Evolutionary conservation across 2,113 vertebrate species (phyloP), one percentile per base, ranked within the genome.

Genomic region (Seriola quinqueradiata): DNA sequence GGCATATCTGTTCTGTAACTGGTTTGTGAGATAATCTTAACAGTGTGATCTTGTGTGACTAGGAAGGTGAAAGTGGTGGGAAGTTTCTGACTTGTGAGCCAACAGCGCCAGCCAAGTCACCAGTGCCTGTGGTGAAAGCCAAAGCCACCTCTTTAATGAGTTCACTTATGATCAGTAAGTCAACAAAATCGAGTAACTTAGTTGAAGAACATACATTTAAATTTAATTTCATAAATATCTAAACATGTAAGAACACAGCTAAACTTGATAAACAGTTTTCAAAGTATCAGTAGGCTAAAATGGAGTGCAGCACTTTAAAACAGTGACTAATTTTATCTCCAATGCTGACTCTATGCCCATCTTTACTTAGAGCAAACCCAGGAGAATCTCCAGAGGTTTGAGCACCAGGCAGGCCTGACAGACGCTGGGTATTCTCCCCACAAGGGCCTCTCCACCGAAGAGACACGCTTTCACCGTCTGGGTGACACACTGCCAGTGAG

Each of bases 151-250:
- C 96, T 5, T 96, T 99, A 92, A 97, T 99, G 97, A 98, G 73
- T 91, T 96, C 97, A 59, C 94, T 99, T 42, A 96, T 97, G 92
- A 97, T 94, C 94, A 98, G 98, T 99, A 97, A 99, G 98, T 91
- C 19, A 12, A 66, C 3, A 40, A 66, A 71, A 46, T 4, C 3
- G 6, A 54, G 10, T 28, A 50, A 70, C 38, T 77, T 8, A 14
- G 44, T 19, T 54, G 8, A 38, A 52, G 3, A 40, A 74, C 23
- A 23, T 52, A 48, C 34, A 14, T 34, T 10, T 42, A 2, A 3
- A 42, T 52, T 64, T 34, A 0, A 79, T 48, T 36, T 34, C 42
- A 67, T 52, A 7, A 48, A 77, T 58, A 55, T 42, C 4, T 17
- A 32, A 52, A 52, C 19, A 52, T 25, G 2, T 23, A 59, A n/a